Conservation (phyloP, 2,888 invertebrate genomes). For the Neoitamus cyanurus region DNA sequence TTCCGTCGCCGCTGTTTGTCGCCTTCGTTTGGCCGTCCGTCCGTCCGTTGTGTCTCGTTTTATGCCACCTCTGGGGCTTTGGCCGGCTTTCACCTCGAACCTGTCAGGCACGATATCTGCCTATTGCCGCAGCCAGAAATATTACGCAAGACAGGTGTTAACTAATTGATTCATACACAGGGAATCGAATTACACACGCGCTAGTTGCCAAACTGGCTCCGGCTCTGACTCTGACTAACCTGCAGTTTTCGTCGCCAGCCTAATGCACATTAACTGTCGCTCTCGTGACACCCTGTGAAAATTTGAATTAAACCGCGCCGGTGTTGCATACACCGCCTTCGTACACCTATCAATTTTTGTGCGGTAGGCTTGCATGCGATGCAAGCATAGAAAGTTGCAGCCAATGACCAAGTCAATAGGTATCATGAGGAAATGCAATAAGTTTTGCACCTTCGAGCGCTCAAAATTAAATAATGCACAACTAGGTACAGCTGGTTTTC, state of each 20-base stretch:
- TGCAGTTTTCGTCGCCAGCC: neutral
- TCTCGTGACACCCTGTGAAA: neutral
- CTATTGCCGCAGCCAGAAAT: constrained; percentile 41
- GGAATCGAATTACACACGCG: constrained; percentile 10
- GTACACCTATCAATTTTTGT: neutral
- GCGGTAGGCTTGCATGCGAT: neutral
- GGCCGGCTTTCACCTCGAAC: constrained; percentile 38
- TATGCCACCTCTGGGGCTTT: constrained; percentile 19
- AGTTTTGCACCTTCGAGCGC: neutral
- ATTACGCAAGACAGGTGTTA: constrained; percentile 50
- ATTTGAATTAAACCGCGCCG: neutral
- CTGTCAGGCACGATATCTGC: constrained; percentile 18
- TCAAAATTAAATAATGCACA: neutral
- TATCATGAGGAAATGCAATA: neutral
- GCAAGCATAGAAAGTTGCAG: neutral
- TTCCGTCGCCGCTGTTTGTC: neutral
- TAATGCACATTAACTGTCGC: constrained; percentile 13
- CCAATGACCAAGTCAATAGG: neutral
- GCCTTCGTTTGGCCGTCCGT: neutral
- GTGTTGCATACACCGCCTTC: neutral
- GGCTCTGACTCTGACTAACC: neutral
- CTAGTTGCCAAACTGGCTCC: constrained; percentile 4
- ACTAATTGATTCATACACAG: constrained; percentile 48
- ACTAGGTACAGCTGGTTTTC: neutral
- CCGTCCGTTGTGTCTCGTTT: neutral